phyloP scores from a whole-genome alignment of 1,140 invertebrate species.

The Drosophila kikkawai region DNA sequence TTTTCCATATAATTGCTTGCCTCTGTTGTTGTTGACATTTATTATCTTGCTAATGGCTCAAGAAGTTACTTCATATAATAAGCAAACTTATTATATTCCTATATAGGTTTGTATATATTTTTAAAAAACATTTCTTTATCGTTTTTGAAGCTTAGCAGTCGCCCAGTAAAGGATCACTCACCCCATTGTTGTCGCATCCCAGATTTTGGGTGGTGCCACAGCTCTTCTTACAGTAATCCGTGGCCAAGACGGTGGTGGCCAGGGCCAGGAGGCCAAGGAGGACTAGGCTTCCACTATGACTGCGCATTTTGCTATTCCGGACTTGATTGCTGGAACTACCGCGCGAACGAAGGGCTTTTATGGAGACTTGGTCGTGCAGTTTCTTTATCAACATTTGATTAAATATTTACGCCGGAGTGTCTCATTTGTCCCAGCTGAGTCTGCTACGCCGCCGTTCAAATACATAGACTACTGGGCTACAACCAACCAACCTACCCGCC shows the following conservation, averaged over 20 bases:
- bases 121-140: too few relatives aligned
- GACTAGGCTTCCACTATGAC: slow-evolving; percentile 21
- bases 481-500: neutral
- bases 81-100: too few relatives aligned
- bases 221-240: slow-evolving; percentile 61
- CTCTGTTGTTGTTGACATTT: neutral
- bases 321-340: slow-evolving; percentile 35
- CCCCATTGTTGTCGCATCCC: slow-evolving; percentile 69
- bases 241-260: slow-evolving; percentile 29
- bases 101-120: too few relatives aligned
- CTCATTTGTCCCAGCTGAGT: slow-evolving; percentile 31
- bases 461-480: neutral
- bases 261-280: slow-evolving; percentile 16
- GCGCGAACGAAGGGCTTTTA: slow-evolving; percentile 38
- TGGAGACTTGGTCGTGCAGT: slow-evolving; percentile 8
- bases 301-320: slow-evolving; percentile 44
- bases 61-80: neutral
- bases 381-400: slow-evolving; percentile 64
- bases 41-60: neutral
- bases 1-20: neutral
- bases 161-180: slow-evolving; percentile 26
- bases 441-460: slow-evolving; percentile 13
- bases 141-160: neutral
- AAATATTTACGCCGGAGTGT: slow-evolving; percentile 64
- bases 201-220: slow-evolving; percentile 52